These are phyloP conservation scores for Timema cristinae DNA, from an alignment of 2,888 invertebrate genomes.

Conservation along the genomic window DNA sequence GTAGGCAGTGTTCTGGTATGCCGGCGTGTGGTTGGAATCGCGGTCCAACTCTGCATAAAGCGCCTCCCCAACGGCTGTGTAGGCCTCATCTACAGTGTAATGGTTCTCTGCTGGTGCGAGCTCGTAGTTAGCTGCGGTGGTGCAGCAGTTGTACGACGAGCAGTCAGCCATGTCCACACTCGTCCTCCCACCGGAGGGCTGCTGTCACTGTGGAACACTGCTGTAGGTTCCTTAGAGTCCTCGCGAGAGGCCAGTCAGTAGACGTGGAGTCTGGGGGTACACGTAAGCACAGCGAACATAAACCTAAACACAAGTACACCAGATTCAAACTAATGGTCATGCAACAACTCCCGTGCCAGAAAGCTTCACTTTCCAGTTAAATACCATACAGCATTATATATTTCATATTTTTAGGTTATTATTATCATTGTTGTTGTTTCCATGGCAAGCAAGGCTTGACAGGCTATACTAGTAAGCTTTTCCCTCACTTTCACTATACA, in stretches of 20 bases:
- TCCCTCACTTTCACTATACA: too few species aligned
- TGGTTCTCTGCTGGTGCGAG: constrained; percentile 60
- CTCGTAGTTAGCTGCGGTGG: constrained; percentile 14
- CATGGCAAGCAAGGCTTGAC: too few species aligned
- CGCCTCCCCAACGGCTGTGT: constrained; percentile 55
- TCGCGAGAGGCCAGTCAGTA: neutral
- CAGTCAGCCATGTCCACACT: constrained; percentile 35
- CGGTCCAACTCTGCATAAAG: constrained; percentile 68
- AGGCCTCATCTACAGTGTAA: constrained; percentile 65
- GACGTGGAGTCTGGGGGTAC: neutral
- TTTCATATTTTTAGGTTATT: too few species aligned
- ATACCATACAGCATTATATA: too few species aligned
- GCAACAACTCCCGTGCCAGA: too few species aligned
- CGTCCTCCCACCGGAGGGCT: constrained; percentile 24
- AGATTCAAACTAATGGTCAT: too few species aligned
- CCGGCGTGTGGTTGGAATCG: constrained; percentile 51
- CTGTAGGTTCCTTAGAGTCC: neutral
- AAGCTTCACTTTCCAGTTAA: too few species aligned
- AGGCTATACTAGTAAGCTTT: too few species aligned
- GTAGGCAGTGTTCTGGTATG: constrained; percentile 69
- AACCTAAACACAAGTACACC: too few species aligned
- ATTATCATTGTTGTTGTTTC: too few species aligned
- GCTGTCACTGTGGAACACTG: constrained; percentile 4
- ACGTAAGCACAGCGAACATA: too few species aligned
- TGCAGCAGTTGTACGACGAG: constrained; percentile 25